Evolutionary conservation across 2,113 vertebrate genomes (phyloP).

Genomic region (Fulica atra): DNA sequence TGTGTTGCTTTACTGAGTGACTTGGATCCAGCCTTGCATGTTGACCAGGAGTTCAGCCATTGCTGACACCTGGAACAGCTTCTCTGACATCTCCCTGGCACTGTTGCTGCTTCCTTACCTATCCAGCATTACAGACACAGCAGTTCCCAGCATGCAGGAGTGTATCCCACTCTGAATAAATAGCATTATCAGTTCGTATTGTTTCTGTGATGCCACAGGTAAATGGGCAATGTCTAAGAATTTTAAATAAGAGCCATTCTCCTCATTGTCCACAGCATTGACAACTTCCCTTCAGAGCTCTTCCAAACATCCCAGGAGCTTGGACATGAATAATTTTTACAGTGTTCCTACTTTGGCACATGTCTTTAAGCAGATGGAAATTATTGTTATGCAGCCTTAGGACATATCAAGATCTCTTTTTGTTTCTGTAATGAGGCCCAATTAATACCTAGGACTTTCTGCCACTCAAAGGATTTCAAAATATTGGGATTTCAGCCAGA

Average conservation of each 20-base stretch:
- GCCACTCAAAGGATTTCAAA: conserved; percentile 33
- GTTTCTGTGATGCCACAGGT: background rate
- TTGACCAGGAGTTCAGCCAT: background rate
- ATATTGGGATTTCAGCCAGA: conserved; percentile 26
- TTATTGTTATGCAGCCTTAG: conserved; percentile 36
- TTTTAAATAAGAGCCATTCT: background rate
- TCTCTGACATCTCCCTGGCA: background rate
- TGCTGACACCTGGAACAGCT: background rate
- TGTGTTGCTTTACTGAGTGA: background rate
- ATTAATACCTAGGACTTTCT: conserved; percentile 50
- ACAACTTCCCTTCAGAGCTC: background rate
- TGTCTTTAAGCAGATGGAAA: conserved; percentile 55
- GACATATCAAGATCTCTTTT: conserved; percentile 25
- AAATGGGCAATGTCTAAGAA: background rate
- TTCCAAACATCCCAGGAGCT: background rate
- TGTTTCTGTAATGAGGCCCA: conserved; percentile 22
- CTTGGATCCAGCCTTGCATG: background rate
- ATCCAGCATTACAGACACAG: background rate
- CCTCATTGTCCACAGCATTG: background rate
- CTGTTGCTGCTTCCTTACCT: background rate
- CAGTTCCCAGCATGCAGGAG: background rate
- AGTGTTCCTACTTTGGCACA: background rate
- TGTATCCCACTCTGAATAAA: background rate
- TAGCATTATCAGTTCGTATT: background rate
- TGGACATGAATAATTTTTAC: conserved; percentile 7